These are phyloP conservation scores for Andrena marginata DNA, from an alignment of 2,888 invertebrate species.

Conservation along the genomic window DNA sequence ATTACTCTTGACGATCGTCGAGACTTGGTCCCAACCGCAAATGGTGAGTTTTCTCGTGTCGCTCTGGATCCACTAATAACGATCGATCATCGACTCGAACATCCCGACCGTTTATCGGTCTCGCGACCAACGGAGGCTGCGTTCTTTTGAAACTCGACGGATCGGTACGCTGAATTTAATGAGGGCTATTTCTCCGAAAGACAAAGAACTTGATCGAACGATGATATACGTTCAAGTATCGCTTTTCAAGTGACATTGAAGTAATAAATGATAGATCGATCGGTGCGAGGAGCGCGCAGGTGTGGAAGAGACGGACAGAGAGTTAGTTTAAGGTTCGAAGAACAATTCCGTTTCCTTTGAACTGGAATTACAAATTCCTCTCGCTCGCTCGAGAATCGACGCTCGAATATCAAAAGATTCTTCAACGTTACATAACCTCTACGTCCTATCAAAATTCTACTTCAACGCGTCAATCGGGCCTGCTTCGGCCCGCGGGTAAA, in stretches of 20 bases:
- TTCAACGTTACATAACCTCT: not conserved
- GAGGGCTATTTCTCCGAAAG: not conserved
- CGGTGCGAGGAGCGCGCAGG: not conserved
- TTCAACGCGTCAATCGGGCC: not conserved
- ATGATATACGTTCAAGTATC: too few relatives aligned
- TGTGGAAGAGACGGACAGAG: not conserved
- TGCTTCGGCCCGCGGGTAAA: not conserved
- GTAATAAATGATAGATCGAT: not conserved
- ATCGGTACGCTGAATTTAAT: not conserved
- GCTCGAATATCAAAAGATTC: slow-evolving; percentile 5
- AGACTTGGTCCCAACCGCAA: slow-evolving; percentile 68
- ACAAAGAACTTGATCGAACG: not conserved
- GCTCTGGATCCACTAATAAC: slow-evolving; percentile 32
- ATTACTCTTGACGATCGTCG: slow-evolving; percentile 59
- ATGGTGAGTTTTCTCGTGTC: slow-evolving; percentile 54
- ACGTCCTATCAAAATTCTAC: slow-evolving; percentile 3
- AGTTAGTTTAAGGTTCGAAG: not conserved
- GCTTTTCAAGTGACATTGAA: not conserved
- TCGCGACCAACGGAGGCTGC: not conserved
- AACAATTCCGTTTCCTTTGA: not conserved
- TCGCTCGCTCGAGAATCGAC: slow-evolving; percentile 16
- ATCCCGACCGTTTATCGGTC: slow-evolving; percentile 35
- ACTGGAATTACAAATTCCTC: not conserved
- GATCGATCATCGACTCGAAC: slow-evolving; percentile 50
- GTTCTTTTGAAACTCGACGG: slow-evolving; percentile 12